These are phyloP conservation scores for Protodeltote pygarga DNA, from an alignment of 2,888 invertebrate species.

Conservation along the genomic window DNA sequence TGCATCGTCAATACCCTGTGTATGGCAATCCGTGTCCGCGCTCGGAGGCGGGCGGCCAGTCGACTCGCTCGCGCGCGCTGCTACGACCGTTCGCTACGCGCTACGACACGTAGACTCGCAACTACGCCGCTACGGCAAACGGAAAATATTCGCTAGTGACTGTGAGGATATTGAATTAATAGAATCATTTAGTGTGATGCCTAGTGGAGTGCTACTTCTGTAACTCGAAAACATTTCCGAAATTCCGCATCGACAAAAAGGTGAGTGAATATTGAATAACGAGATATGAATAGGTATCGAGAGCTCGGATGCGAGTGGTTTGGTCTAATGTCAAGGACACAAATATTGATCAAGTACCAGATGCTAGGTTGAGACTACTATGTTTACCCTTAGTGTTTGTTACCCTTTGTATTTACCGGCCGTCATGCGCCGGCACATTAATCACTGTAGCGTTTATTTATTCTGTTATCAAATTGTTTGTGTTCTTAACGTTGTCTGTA, in stretches of 20 bases:
- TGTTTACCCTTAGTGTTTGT: constrained; percentile 43
- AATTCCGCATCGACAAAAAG: constrained; percentile 54
- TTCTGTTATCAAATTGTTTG: constrained; percentile 11
- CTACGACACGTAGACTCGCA: constrained; percentile 68
- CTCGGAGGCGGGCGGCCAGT: constrained; percentile 73
- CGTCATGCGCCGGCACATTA: constrained; percentile 13
- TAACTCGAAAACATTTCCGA: constrained; percentile 49
- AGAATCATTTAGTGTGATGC: constrained; percentile 60
- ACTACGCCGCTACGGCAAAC: constrained; percentile 67
- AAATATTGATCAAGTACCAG: constrained; percentile 76
- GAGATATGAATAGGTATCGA: constrained; percentile 63
- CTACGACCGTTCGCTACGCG: constrained; percentile 75
- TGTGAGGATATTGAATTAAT: constrained; percentile 57
- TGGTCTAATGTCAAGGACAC: constrained; percentile 82
- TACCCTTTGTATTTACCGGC: constrained; percentile 30
- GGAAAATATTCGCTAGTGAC: constrained; percentile 62
- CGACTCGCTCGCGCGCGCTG: constrained; percentile 71
- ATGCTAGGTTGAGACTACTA: constrained; percentile 45
- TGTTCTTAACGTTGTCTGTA: constrained; percentile 11
- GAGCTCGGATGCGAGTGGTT: constrained; percentile 55
- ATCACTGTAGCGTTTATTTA: constrained; percentile 12
- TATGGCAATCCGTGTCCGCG: constrained; percentile 72
- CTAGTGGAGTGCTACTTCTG: constrained; percentile 57
- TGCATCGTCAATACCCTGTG: constrained; percentile 59
- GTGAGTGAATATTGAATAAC: constrained; percentile 73